Evolutionary conservation across 1,140 invertebrate genomes (phyloP), one percentile per base, ranked within the genome.

Genomic region (Hydropsyche tenuis): DNA sequence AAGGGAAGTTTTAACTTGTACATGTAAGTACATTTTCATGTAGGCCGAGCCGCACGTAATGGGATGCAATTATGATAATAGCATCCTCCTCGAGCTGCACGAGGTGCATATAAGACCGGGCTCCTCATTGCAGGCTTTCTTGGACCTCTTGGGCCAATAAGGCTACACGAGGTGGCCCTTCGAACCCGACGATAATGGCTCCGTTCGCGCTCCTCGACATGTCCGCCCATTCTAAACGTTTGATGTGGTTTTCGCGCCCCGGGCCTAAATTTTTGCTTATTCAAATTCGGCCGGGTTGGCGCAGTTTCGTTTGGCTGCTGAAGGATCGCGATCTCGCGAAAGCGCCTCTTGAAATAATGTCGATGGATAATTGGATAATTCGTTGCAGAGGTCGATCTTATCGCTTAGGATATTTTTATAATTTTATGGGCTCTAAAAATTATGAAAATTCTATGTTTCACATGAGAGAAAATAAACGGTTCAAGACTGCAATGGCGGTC

Each of bases 1-100:
- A 37, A 37, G 3, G 30, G 30, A 37, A 37, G 30, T 4, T 3
- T 37, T 9, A 37, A 37, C 9, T 37, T 37, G n/a, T n/a, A n/a
- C n/a, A n/a, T n/a, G n/a, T n/a, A n/a, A n/a, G 30, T 9, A 37
- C 30, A 37, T 65, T 62, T 66, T 45, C 43, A 65, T 73, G 69
- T 62, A 30, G 69, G 56, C 27, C 48, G 71, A 65, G 53, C 74
- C 73, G 73, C 75, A 25, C 16, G 53, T 53, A 65, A 73, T 68
- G 73, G 76, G 76, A 77, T 77, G 73, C 76, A 77, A 77, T 77
- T 77, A 77, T 77, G 76, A 75, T 77, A 77, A 77, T 77, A 77
- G 76, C 62, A 37, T 53, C 46, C 18, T 69, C 69, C 23, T 60
- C 20, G 23, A 60, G 23, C 53, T 51, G 22, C 56, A 64, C 65